These are phyloP conservation scores for Andrena dorsata DNA, from an alignment of 2,888 invertebrate genomes.

Conservation along the genomic window DNA sequence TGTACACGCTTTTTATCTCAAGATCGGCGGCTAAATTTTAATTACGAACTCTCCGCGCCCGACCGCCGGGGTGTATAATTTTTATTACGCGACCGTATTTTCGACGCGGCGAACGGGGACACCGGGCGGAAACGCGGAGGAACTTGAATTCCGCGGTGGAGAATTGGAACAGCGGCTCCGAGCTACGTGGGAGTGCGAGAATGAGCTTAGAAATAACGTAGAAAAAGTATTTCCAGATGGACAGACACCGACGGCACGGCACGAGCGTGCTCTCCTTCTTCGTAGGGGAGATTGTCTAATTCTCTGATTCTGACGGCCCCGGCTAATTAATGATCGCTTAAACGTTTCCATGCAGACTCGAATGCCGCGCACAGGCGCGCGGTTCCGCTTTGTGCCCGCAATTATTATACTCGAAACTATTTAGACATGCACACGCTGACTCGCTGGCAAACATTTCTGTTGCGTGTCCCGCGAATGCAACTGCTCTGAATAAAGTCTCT, in stretches of 20 bases:
- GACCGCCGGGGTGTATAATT: constrained; percentile 26
- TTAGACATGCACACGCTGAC: not conserved
- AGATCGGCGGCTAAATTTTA: constrained; percentile 61
- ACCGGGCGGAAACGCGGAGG: not conserved
- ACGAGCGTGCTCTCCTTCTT: not conserved
- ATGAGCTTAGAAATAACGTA: too few species aligned
- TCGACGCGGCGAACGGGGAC: constrained; percentile 8
- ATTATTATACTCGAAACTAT: not conserved
- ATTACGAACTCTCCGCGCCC: constrained; percentile 41
- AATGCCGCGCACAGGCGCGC: not conserved
- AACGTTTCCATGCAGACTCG: not conserved
- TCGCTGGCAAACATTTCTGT: not conserved
- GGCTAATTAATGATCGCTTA: not conserved
- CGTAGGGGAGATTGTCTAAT: not conserved
- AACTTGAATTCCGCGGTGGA: not conserved
- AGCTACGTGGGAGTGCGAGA: too few species aligned
- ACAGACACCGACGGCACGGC: not conserved
- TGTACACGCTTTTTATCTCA: constrained; percentile 53
- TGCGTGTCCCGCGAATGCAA: not conserved
- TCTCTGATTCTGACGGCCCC: not conserved
- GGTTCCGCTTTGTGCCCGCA: not conserved
- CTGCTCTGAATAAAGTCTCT: not conserved
- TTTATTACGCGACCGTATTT: constrained; percentile 30
- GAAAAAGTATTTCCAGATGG: too few species aligned
- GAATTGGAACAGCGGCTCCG: too few species aligned